Evolutionary conservation across 2,113 vertebrate species (phyloP), one percentile per base, ranked within the genome.

Genomic region (Cyanoderma ruficeps): DNA sequence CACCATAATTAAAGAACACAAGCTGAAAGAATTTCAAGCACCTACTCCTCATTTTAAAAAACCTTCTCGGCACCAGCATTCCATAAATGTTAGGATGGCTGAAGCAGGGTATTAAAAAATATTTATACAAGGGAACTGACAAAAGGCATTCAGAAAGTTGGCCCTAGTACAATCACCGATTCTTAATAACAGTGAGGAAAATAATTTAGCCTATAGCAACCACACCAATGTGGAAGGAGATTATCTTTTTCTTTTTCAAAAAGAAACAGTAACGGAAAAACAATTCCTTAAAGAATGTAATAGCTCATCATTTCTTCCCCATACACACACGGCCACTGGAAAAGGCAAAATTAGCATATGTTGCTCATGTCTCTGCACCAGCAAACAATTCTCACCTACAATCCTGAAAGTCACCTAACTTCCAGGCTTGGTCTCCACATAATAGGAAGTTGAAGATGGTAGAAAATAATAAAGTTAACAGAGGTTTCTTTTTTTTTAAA

Each of bases 201-300:
- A 59, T 1, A 49, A 22, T 33, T 61, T 39, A 61, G 42, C 27
- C 68, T 88, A 72, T 74, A 90, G 10, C 33, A 86, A 72, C 17
- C 0, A 1, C 52, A 76, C 4, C 3, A 2, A 61, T 52, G 39
- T 0, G 2, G 46, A 94, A 57, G 0, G 2, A 86, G 11, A 81
- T 35, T 55, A 55, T 50, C 33, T 81, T 75, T 65, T 56, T 8
- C 17, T 61, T 50, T 88, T 39, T 64, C 35, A 61, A n/a, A 94
- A 76, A 60, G 11, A 39, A 85, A 59, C 5, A 64, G 24, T 16
- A 27, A 44, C 70, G 69, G 30, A 47, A 76, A 90, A 91, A 53
- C 2, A 49, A 67, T 30, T 69, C 23, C 33, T 69, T 50, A 42
- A 64, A 64, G 37, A 87, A 55, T 4, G 3, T 7, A 13, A 69